Conservation (phyloP, 2,113 vertebrate species). For the Lethenteron reissneri region DNA sequence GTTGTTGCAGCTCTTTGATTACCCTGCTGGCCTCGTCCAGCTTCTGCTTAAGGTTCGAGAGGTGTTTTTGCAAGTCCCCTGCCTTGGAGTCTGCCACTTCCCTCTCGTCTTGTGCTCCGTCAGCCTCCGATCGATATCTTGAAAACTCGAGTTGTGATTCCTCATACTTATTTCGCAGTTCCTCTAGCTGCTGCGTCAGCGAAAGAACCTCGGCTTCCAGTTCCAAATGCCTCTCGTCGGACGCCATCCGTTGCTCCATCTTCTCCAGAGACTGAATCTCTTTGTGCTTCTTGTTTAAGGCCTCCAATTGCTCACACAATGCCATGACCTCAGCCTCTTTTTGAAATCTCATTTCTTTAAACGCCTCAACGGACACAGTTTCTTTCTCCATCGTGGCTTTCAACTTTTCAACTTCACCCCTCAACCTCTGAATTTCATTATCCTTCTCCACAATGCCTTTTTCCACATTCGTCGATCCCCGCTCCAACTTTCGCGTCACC, state of each 20-base stretch:
- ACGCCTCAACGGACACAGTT: slow-evolving; percentile 12
- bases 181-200: slow-evolving; percentile 19
- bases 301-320: slow-evolving; percentile 19
- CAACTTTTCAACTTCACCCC: slow-evolving; percentile 34
- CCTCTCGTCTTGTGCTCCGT: slow-evolving; percentile 18
- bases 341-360: background rate
- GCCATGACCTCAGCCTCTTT: slow-evolving; percentile 5
- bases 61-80: slow-evolving; percentile 23
- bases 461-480: background rate
- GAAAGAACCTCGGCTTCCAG: slow-evolving; percentile 26
- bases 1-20: slow-evolving; percentile 53
- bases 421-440: slow-evolving; percentile 31
- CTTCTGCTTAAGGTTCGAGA: slow-evolving; percentile 52
- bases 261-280: slow-evolving; percentile 13
- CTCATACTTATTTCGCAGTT: slow-evolving; percentile 27
- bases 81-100: slow-evolving; percentile 32
- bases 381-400: slow-evolving; percentile 25
- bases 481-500: slow-evolving; percentile 3
- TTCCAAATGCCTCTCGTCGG: slow-evolving; percentile 8
- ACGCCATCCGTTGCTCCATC: background rate
- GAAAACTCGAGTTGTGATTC: slow-evolving; percentile 13
- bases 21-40: slow-evolving; percentile 54
- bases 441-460: slow-evolving; percentile 15
- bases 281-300: slow-evolving; percentile 28
- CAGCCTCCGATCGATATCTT: background rate